phyloP scores from a whole-genome alignment of 2,888 invertebrate genomes.

The Napeogenes inachia region DNA sequence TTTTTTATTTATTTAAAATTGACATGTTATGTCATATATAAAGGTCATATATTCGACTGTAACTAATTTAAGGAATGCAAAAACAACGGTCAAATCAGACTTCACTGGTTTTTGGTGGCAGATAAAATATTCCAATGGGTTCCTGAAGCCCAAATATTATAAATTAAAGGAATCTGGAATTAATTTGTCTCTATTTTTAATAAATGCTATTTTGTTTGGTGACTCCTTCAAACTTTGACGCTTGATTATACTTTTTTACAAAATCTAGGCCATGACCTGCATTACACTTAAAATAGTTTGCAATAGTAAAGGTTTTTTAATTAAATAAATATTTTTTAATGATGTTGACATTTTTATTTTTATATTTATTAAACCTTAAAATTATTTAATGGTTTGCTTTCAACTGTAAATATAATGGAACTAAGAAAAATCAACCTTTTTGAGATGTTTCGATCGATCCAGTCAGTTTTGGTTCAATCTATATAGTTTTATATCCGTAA shows the following conservation, averaged over 20 bases:
- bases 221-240: conserved; percentile 2
- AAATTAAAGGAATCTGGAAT: background rate
- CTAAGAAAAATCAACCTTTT: no score
- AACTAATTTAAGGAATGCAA: no score
- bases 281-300: background rate
- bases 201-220: background rate
- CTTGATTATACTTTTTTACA: background rate
- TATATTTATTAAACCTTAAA: background rate
- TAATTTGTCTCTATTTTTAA: background rate
- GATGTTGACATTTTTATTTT: background rate
- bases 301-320: background rate
- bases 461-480: background rate
- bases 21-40: no score
- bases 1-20: no score
- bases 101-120: no score
- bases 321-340: background rate
- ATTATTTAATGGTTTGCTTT: no score
- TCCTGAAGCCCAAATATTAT: background rate
- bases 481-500: background rate
- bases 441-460: no score
- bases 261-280: no score
- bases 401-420: no score
- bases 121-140: no score
- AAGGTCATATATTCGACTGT: no score
- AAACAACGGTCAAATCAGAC: no score